These are phyloP conservation scores for Meloidogyne floridensis DNA, from an alignment of 1,140 invertebrate genomes.

Conservation along the genomic window DNA sequence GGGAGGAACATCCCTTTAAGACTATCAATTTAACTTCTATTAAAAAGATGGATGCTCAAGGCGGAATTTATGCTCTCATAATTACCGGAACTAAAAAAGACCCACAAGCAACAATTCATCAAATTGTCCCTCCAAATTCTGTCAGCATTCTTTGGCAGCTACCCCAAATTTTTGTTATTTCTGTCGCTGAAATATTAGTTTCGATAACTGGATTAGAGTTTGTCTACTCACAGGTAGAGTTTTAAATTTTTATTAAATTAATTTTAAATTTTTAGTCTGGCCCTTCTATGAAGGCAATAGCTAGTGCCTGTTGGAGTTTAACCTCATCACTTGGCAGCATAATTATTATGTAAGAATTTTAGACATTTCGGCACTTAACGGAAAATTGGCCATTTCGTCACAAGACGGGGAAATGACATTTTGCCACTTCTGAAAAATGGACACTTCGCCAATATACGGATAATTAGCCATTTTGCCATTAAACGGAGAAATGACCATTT, in stretches of 20 bases:
- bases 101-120: conserved; percentile 63
- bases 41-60: conserved; percentile 42
- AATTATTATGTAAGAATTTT: background rate
- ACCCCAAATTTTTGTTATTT: conserved; percentile 62
- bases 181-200: conserved; percentile 62
- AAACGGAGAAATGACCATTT: no score
- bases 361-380: background rate
- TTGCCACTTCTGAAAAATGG: no score
- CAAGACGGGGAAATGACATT: no score
- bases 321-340: background rate
- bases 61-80: conserved; percentile 48
- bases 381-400: background rate
- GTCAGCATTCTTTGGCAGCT: conserved; percentile 62
- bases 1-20: no score
- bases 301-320: conserved; percentile 8
- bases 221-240: conserved; percentile 57
- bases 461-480: background rate
- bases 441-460: background rate
- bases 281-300: background rate
- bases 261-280: background rate
- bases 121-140: conserved; percentile 70
- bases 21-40: conserved; percentile 6
- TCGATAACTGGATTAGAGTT: conserved; percentile 65
- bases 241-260: background rate
- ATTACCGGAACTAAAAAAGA: conserved; percentile 39